phyloP scores from a whole-genome alignment of 2,113 vertebrate genomes.

The Silurus asotus region DNA sequence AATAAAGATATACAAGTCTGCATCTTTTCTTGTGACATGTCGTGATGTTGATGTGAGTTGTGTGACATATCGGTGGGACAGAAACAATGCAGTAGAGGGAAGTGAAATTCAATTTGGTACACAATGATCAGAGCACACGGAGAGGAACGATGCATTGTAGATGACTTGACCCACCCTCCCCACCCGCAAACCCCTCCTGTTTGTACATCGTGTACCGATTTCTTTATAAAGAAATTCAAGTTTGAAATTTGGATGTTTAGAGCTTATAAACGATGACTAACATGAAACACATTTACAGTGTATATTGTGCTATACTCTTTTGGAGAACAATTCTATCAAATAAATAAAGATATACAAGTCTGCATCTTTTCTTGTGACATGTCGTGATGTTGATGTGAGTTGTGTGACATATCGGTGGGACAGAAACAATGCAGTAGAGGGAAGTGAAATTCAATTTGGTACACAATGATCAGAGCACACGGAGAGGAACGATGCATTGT shows the following conservation, averaged over 20 bases:
- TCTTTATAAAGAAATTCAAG: slow-evolving; percentile 62
- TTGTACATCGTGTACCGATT: slow-evolving; percentile 68
- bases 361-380: neutral
- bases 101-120: neutral
- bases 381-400: neutral
- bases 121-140: neutral
- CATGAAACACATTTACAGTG: slow-evolving; percentile 64
- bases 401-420: too few species aligned
- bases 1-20: slow-evolving; percentile 68
- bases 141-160: neutral
- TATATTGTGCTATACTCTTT: slow-evolving; percentile 72
- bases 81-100: neutral
- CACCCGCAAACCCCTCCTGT: slow-evolving; percentile 21
- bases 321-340: slow-evolving; percentile 66
- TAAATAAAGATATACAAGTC: slow-evolving; percentile 70
- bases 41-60: neutral
- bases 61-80: too few species aligned
- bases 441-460: neutral
- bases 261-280: slow-evolving; percentile 58
- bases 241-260: slow-evolving; percentile 61
- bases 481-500: neutral
- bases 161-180: slow-evolving; percentile 2
- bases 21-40: neutral
- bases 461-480: neutral
- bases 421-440: neutral